phyloP scores from a whole-genome alignment of 2,888 invertebrate species.

The Schizotus pectinicornis region DNA sequence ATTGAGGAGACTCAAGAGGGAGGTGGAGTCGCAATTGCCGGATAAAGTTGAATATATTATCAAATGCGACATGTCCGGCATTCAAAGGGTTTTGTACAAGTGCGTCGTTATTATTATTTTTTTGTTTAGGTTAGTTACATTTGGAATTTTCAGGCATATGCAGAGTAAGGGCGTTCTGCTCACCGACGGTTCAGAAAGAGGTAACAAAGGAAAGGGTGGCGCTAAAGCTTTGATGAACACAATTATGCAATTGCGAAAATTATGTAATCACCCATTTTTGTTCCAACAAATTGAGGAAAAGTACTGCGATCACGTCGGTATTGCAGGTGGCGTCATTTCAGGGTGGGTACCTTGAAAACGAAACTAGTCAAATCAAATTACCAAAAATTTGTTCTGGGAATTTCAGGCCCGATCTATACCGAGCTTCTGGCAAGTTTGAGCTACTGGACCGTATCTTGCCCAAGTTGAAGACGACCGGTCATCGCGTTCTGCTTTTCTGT shows the following conservation, averaged over 20 bases:
- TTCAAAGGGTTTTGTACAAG: constrained; percentile 93
- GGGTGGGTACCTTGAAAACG: constrained; percentile 62
- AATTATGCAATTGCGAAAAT: constrained; percentile 95
- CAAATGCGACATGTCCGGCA: constrained; percentile 98
- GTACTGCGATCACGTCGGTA: constrained; percentile 88
- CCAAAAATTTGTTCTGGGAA: constrained; percentile 9
- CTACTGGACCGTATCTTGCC: constrained; percentile 95
- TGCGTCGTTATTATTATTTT: constrained; percentile 50
- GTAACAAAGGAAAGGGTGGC: constrained; percentile 92
- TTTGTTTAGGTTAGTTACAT: not conserved
- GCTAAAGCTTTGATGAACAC: constrained; percentile 99
- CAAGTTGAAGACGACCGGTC: constrained; percentile 88
- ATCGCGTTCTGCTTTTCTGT: constrained; percentile 96
- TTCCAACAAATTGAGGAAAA: constrained; percentile 98
- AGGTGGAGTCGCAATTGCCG: constrained; percentile 98
- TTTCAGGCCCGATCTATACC: constrained; percentile 83
- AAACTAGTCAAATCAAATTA: constrained; percentile 3
- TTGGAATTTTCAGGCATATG: constrained; percentile 75
- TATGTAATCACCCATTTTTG: constrained; percentile 99
- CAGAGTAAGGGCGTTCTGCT: constrained; percentile 94
- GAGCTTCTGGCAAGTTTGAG: constrained; percentile 97
- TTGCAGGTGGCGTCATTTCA: constrained; percentile 75
- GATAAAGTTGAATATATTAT: constrained; percentile 99
- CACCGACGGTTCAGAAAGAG: constrained; percentile 95
- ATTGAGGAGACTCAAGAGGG: constrained; percentile 95